These are phyloP conservation scores for Passerina amoena DNA, from an alignment of 2,113 vertebrate species.

Conservation along the genomic window DNA sequence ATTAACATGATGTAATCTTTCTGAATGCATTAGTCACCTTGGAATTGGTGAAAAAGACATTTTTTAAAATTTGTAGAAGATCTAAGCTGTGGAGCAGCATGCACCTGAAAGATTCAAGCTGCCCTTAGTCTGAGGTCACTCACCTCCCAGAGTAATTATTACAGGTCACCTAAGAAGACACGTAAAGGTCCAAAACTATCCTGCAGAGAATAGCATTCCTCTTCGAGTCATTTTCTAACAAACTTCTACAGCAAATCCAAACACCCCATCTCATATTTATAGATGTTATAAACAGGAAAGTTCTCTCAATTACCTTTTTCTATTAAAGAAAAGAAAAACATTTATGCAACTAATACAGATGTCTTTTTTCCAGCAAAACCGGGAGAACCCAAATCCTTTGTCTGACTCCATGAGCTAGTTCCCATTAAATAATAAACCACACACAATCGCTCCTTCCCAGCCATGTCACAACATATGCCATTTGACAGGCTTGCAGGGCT, in stretches of 20 bases:
- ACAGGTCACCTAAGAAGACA: not conserved
- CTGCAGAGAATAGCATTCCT: not conserved
- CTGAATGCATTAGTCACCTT: not conserved
- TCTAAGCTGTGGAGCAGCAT: not conserved
- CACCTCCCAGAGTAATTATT: not conserved
- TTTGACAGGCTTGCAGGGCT: not conserved
- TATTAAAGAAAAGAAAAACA: conserved; percentile 43
- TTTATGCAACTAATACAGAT: conserved; percentile 37
- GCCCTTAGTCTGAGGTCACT: not conserved
- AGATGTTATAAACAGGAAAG: conserved; percentile 67
- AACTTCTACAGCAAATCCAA: conserved; percentile 28
- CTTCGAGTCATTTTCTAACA: not conserved
- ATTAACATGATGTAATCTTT: not conserved
- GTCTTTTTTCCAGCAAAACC: conserved; percentile 6
- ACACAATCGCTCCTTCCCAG: not conserved
- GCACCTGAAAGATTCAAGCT: not conserved
- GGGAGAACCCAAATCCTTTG: not conserved
- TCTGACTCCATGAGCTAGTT: not conserved
- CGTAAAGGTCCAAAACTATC: not conserved
- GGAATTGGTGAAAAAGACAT: not conserved
- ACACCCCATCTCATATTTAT: conserved; percentile 46
- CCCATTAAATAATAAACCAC: not conserved
- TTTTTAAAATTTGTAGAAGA: not conserved
- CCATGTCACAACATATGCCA: rapidly evolving
- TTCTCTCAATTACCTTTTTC: conserved; percentile 1